These are phyloP conservation scores for Parnassius glacialis DNA, from an alignment of 2,888 invertebrate genomes.

Conservation along the genomic window DNA sequence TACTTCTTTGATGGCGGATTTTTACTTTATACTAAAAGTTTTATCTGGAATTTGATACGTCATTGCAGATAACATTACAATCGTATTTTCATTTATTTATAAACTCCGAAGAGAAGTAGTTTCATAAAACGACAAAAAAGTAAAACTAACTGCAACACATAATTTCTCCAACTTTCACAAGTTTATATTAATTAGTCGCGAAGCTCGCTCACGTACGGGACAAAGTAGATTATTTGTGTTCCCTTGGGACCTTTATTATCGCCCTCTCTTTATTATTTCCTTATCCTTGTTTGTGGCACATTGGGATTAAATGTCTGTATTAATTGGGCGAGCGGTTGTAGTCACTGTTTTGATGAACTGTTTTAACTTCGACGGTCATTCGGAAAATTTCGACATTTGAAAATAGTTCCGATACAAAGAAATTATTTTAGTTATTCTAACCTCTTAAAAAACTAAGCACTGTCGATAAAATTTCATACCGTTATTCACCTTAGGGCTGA, in stretches of 20 bases:
- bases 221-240: conserved; percentile 40
- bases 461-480: too few relatives aligned
- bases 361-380: background rate
- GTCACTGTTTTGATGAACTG: background rate
- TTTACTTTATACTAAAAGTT: too few relatives aligned
- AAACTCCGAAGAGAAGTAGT: too few relatives aligned
- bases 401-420: too few relatives aligned
- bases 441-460: too few relatives aligned
- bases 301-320: conserved; percentile 11
- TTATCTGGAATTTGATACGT: too few relatives aligned
- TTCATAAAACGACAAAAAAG: background rate
- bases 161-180: conserved; percentile 24
- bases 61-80: too few relatives aligned
- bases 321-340: conserved; percentile 8
- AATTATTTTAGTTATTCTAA: too few relatives aligned
- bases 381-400: background rate
- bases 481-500: too few relatives aligned
- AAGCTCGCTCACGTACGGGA: conserved; percentile 36
- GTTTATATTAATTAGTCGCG: conserved; percentile 39
- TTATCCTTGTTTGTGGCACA: conserved; percentile 18
- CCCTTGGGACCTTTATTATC: conserved; percentile 34
- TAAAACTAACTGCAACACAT: conserved; percentile 3
- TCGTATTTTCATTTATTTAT: too few relatives aligned
- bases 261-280: conserved; percentile 31
- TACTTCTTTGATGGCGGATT: too few relatives aligned